Evolutionary conservation across 2,888 invertebrate genomes (phyloP), one percentile per base, ranked within the genome.

Genomic region (Ormyrus rosae): DNA sequence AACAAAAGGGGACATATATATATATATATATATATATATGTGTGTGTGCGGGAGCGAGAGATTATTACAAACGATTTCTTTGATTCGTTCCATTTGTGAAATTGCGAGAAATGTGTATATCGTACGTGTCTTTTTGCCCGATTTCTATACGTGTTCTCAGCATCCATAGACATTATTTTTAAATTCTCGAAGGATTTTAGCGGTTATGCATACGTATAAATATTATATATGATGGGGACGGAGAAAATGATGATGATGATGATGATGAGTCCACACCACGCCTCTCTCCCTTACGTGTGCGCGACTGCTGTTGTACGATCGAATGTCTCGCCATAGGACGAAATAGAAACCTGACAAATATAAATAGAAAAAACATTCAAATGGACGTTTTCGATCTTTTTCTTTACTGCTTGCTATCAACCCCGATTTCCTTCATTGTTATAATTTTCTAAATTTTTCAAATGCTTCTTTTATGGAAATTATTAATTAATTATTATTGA

Each of bases 131-230:
- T 63, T 76, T 84, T 85, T 85, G 85, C 83, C 84, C 84, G 81
- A 85, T 85, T 86, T 87, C 83, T 85, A 55, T 74, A 86, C 80
- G 82, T 84, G 84, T 86, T 84, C 72, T 80, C 79, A 64, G 73
- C 85, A 84, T 86, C 84, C 84, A 86, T 87, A 86, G 84, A 84
- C 85, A 83, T 87, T 87, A 86, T 86, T 87, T 87, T 87, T 84
- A 84, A 87, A 87, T 65, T 63, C 53, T 73, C 58, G 10, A 77
- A 73, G 13, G 34, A 64, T 77, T 69, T 67, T 76, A 80, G 71
- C 71, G 13, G 63, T 71, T 65, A 80, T 65, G 34, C 50, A 56
- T 63, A 56, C 19, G 8, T 73, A 73, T 67, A 71, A 58, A 70
- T 60, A 72, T 53, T 55, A 58, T 50, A 72, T 50, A 67, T 56